phyloP scores from a whole-genome alignment of 2,113 vertebrate species.

The Paraplagusia blochii region DNA sequence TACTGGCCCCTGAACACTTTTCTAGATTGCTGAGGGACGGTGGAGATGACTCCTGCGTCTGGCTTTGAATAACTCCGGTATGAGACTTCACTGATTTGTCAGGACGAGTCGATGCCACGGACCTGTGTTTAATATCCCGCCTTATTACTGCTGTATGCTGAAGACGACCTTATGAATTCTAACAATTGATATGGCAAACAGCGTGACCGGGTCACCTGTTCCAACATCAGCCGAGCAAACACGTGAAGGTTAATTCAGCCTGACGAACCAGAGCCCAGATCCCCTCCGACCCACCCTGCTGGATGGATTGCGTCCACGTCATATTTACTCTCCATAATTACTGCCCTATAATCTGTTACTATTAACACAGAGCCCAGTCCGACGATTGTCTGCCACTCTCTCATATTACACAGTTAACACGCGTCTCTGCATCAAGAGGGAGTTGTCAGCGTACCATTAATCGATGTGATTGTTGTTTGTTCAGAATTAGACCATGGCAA shows the following conservation, averaged over 20 bases:
- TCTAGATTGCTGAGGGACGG: slow-evolving; percentile 61
- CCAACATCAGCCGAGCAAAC: slow-evolving; percentile 68
- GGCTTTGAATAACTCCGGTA: slow-evolving; percentile 40
- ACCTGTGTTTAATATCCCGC: slow-evolving; percentile 25
- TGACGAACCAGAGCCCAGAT: slow-evolving; percentile 67
- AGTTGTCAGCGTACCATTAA: no score
- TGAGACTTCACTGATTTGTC: slow-evolving; percentile 29
- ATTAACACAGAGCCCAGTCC: slow-evolving; percentile 51
- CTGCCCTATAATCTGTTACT: slow-evolving; percentile 69
- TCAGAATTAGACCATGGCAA: no score
- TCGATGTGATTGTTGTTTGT: no score
- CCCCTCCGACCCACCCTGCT: slow-evolving; percentile 46
- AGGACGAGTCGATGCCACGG: slow-evolving; percentile 22
- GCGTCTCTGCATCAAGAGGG: no score
- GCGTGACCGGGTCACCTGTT: slow-evolving; percentile 48
- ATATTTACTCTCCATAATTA: slow-evolving; percentile 76
- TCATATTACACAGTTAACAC: slow-evolving; percentile 15
- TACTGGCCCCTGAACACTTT: slow-evolving; percentile 53
- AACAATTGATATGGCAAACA: slow-evolving; percentile 63
- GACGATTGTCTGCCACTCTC: slow-evolving; percentile 41
- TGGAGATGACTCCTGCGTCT: slow-evolving; percentile 47
- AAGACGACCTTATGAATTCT: slow-evolving; percentile 63
- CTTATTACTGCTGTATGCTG: slow-evolving; percentile 49
- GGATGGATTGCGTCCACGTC: slow-evolving; percentile 59
- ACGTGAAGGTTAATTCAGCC: slow-evolving; percentile 74